Evolutionary conservation across 2,888 invertebrate species (phyloP), one percentile per base, ranked within the genome.

Genomic region (Pandemis corylana): DNA sequence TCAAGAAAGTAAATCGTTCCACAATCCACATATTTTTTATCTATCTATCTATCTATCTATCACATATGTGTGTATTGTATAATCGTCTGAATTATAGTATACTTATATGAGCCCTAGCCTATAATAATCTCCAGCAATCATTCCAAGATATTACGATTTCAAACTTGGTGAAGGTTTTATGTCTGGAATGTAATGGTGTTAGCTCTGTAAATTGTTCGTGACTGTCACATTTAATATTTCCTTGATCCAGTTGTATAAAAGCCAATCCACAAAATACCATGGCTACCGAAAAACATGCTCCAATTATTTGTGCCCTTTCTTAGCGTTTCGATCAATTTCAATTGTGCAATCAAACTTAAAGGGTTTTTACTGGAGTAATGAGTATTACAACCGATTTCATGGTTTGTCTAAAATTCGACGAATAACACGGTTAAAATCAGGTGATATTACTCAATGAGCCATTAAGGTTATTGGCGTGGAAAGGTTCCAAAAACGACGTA

Each of bases 291-390:
- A 66, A 41, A 10, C 64, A 65, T 49, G 42, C 53, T 36, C 15
- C 67, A 63, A 71, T 42, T 63, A 64, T 71, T 68, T 59, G 12
- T 68, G 59, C n/a, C 68, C 61, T 68, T 44, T 61, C n/a, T 68
- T 12, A 59, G 64, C 20, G 44, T 46, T 64, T 46, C 20, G 7
- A 64, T 44, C 12, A 12, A 65, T 36, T 41, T 41, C 12, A 13
- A 49, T 65, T 49, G 28, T 5, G 65, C 28, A 65, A 65, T 49
- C 46, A 65, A 46, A 65, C 13, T 28, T 28, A 28, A 59, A 59
- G 59, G 59, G 59, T 59, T 59, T 56, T 20, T 59, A 59, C 59
- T 59, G 28, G 20, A 12, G 12, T 59, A 59, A 28, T 59, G 59
- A 59, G 59, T 59, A 12, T 51, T 51, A 20, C 59, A 59, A 59